These are phyloP conservation scores for Neomonachus schauinslandi DNA, from an alignment of 2,113 vertebrate genomes.

Conservation along the genomic window DNA sequence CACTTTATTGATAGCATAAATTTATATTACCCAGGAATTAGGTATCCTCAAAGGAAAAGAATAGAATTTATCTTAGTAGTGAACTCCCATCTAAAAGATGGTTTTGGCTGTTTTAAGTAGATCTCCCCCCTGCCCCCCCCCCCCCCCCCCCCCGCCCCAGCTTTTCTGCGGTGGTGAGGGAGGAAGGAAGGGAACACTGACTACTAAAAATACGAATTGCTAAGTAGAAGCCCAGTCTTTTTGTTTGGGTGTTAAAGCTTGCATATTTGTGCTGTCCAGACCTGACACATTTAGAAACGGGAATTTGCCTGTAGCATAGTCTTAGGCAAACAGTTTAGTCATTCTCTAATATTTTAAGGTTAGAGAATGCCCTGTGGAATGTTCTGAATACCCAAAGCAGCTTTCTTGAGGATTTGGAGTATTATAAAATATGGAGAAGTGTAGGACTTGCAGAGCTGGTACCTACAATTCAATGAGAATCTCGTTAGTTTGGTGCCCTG, in stretches of 20 bases:
- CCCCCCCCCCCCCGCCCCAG: fast-evolving
- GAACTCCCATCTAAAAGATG: background rate
- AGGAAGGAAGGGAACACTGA: conserved; percentile 42
- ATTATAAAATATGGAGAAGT: background rate
- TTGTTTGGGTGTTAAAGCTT: background rate
- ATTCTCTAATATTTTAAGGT: conserved; percentile 30
- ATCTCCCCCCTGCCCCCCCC: background rate
- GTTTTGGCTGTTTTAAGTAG: background rate
- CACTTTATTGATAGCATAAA: conserved; percentile 59
- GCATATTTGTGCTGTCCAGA: conserved; percentile 53
- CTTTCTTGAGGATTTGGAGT: conserved; percentile 1
- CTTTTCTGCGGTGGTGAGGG: conserved; percentile 38
- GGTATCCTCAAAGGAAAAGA: conserved; percentile 41
- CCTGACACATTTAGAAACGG: conserved; percentile 51
- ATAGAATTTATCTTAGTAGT: conserved; percentile 30
- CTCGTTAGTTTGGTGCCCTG: background rate
- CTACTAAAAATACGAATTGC: conserved; percentile 61
- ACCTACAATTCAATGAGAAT: background rate
- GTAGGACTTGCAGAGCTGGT: background rate
- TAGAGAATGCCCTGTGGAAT: background rate
- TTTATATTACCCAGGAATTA: conserved; percentile 53
- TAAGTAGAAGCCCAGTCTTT: conserved; percentile 33
- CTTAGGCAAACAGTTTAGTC: background rate
- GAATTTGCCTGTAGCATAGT: conserved; percentile 46
- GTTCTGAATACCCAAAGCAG: background rate